Percentiles rank a stretch among this genome's conserved stretches.
Evolutionary conservation across 2,888 invertebrate genomes (phyloP).

Genomic region (Boloria euphrosyne): DNA sequence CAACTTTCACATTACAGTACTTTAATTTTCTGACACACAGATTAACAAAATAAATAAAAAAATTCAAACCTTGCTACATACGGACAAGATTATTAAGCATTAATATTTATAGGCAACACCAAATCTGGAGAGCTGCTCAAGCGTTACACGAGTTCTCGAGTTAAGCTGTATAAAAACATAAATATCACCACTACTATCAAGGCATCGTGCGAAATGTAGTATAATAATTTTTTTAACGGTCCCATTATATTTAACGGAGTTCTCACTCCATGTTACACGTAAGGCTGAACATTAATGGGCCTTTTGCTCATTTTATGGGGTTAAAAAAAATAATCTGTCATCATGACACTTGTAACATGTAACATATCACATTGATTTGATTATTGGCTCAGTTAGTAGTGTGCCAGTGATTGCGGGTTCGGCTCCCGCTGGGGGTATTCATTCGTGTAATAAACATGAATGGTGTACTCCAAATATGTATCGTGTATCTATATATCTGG

Average conservation of each 20-base stretch:
- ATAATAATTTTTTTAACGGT: constrained; percentile 4
- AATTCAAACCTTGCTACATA: too few relatives aligned
- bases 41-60: too few relatives aligned
- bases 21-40: too few relatives aligned
- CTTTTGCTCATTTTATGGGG: constrained; percentile 15
- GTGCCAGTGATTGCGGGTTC: too few relatives aligned
- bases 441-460: too few relatives aligned
- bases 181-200: not conserved
- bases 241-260: constrained; percentile 17
- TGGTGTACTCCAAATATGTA: too few relatives aligned
- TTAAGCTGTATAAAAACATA: not conserved
- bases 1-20: too few relatives aligned
- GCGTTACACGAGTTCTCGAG: not conserved
- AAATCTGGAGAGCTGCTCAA: not conserved
- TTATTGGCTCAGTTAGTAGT: too few relatives aligned
- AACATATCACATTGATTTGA: not conserved
- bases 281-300: constrained; percentile 13
- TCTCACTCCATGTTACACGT: constrained; percentile 1
- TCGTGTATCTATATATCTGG: too few relatives aligned
- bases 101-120: constrained; percentile 4
- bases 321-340: constrained; percentile 41
- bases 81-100: not conserved
- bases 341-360: constrained; percentile 36
- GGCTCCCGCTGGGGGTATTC: too few relatives aligned
- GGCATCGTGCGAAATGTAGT: not conserved